Conservation (phyloP, 2,113 vertebrate genomes). For the Oncorhynchus masou region DNA sequence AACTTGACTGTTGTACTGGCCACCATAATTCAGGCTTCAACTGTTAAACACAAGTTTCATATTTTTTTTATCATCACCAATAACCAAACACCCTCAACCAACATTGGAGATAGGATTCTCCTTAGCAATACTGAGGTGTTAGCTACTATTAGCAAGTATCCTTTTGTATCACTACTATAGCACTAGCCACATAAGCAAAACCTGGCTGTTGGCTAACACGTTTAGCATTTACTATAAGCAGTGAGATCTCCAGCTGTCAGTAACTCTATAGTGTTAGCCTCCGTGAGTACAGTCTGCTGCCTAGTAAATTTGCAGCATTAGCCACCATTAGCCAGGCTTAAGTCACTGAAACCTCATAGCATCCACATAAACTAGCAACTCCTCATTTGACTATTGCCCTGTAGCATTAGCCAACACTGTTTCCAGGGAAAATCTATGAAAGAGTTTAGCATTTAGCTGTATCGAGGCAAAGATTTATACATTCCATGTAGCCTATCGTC, state of each 20-base stretch:
- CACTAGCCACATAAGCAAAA: constrained; percentile 16
- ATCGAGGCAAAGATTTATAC: no score
- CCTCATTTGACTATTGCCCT: not conserved
- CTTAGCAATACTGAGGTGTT: not conserved
- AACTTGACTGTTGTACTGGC: no score
- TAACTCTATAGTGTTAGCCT: not conserved
- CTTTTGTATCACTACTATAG: not conserved
- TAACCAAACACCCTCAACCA: no score
- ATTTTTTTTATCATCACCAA: no score
- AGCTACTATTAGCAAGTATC: not conserved
- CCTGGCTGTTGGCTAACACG: not conserved
- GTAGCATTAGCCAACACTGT: no score
- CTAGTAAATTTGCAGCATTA: not conserved
- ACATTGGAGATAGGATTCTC: no score
- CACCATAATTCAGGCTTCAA: no score
- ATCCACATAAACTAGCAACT: not conserved
- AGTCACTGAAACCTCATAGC: not conserved
- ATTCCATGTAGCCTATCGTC: no score
- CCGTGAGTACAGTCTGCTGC: not conserved
- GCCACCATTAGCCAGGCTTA: not conserved
- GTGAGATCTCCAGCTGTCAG: not conserved
- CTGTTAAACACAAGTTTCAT: no score
- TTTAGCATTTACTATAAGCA: not conserved
- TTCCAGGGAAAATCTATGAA: no score
- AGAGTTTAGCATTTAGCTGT: no score